Base-by-base conservation (phyloP, 1,140 invertebrate genomes). In the Drosophila pectinifera region DNA sequence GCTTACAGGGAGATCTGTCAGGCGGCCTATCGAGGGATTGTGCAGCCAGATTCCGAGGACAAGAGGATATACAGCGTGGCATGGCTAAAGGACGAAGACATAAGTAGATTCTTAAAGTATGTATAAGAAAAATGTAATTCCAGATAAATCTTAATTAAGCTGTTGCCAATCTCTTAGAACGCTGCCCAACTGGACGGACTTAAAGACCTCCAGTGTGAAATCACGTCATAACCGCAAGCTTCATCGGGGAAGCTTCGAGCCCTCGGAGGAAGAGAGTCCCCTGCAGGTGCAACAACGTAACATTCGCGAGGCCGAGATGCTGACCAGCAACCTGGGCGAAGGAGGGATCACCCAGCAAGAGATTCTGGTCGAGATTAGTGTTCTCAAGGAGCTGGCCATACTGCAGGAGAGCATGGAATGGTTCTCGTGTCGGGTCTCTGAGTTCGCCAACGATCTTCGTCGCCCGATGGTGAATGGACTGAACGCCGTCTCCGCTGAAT, bases 1-100 rank as follows among this genome's bases (percentile, higher is more conserved):
- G 94, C 95, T 58, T 97, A 97, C 92, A 94, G 95, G 14, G 96
- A 97, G 78, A 96, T 95, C 10, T 97, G 96, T 86, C 94, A 95
- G 78, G 93, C 94, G 4, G 95, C 96, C 6, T 97, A 97, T 92
- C 93, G 94, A 54, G 95, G 95, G 58, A 96, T 96, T 62, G 96
- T 97, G 2, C 96, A 96, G 84, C 95, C 96, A n/a, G 95, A 96
- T 72, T 94, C 95, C 0, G 96, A 97, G 81, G 96, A 97, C 78
- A 95, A 95, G 77, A 93, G 95, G 53, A 95, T 98, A 34, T 96
- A 97, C 63, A 98, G 97, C 84, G 96, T 97, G 6, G 95, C 96
- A 26, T 99, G 98, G 98, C 94, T 98, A 2, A 97, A 97, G 74
- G 98, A 99, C 93, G 97, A 98, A 75, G 98, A 99, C 91, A 98